phyloP scores from a whole-genome alignment of 2,888 invertebrate genomes.

The Dioctria linearis region DNA sequence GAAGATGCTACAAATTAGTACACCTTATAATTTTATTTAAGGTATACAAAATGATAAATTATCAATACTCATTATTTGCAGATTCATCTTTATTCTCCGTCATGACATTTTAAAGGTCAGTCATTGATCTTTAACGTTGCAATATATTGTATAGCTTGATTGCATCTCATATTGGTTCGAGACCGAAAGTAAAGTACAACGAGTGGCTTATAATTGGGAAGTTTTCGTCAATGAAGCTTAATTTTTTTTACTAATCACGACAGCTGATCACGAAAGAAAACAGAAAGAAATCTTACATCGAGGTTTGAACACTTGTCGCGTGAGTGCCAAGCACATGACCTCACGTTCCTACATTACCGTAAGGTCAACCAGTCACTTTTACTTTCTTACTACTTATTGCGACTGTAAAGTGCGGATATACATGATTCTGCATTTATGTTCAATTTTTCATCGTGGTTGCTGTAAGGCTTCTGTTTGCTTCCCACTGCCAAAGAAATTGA shows the following conservation, averaged over 20 bases:
- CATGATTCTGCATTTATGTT: conserved; percentile 14
- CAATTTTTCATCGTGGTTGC: background rate
- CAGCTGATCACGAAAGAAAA: background rate
- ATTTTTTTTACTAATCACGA: conserved; percentile 14
- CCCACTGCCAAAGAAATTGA: background rate
- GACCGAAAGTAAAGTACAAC: background rate
- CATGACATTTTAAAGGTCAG: conserved; percentile 25
- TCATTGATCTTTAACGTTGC: conserved; percentile 30
- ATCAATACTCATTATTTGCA: no score
- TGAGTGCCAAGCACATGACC: conserved; percentile 41
- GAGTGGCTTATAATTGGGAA: background rate
- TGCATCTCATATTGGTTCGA: background rate
- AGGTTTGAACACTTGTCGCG: conserved; percentile 18
- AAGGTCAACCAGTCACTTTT: conserved; percentile 49
- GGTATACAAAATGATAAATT: no score
- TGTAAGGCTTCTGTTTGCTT: conserved; percentile 6
- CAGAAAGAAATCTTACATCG: conserved; percentile 3
- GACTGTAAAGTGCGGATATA: background rate
- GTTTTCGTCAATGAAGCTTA: background rate
- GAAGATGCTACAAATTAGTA: no score
- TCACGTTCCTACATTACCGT: conserved; percentile 17
- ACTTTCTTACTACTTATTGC: conserved; percentile 29
- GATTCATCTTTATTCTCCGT: background rate
- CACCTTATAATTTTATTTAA: no score
- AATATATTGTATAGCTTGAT: background rate